These are phyloP conservation scores for Parasteatoda lunata DNA, from an alignment of 2,888 invertebrate species.

Conservation along the genomic window DNA sequence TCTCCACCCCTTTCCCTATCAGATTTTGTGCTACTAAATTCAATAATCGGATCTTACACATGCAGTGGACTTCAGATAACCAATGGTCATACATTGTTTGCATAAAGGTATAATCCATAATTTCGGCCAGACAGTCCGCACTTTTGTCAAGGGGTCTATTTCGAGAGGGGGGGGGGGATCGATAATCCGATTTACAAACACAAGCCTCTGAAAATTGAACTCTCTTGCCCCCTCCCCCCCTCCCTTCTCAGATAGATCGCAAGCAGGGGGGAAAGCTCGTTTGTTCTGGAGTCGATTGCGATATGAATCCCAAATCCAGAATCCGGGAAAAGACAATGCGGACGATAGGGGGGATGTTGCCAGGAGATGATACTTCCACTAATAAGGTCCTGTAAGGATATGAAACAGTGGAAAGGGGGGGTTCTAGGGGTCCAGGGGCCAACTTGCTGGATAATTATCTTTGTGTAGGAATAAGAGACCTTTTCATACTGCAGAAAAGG, in stretches of 20 bases:
- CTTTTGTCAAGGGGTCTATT: not conserved
- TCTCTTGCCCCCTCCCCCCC: not conserved
- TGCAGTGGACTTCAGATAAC: no score
- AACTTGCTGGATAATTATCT: not conserved
- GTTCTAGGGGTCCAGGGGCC: not conserved
- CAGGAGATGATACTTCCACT: not conserved
- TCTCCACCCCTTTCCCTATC: no score
- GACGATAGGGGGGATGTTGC: not conserved
- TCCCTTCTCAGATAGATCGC: not conserved
- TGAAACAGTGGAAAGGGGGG: not conserved
- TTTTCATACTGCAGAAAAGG: not conserved
- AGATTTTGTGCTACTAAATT: no score
- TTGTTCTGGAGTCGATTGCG: conserved; percentile 4
- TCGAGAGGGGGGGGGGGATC: not conserved
- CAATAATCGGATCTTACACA: no score
- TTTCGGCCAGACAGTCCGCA: no score
- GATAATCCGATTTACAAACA: conserved; percentile 5
- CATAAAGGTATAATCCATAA: no score
- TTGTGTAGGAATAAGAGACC: not conserved
- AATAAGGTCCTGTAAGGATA: not conserved
- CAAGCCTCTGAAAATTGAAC: not conserved
- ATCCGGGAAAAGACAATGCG: not conserved
- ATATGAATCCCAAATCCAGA: conserved; percentile 2
- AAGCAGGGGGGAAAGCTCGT: not conserved
- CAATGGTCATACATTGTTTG: no score